Conservation (phyloP, 2,888 invertebrate genomes). For the Tipula confusa region DNA sequence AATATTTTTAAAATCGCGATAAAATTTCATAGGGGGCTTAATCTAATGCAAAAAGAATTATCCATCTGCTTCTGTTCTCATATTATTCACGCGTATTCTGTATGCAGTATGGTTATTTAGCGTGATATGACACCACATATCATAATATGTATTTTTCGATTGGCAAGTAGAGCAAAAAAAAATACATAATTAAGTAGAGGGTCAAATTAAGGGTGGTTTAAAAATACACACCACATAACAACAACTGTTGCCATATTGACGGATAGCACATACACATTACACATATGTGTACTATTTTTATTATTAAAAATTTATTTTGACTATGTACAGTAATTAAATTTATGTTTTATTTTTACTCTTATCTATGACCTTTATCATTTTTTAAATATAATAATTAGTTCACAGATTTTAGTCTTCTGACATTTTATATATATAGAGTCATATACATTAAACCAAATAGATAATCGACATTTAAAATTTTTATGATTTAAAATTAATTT, state of each 20-base stretch:
- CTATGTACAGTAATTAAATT: not conserved
- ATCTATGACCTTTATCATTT: constrained; percentile 3
- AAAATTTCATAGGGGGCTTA: not conserved
- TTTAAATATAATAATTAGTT: not conserved
- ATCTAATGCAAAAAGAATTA: not conserved
- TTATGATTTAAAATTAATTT: not conserved
- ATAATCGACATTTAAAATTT: not conserved
- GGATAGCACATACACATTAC: not conserved
- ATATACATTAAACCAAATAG: not conserved
- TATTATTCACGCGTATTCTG: too few species aligned
- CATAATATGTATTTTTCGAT: not conserved
- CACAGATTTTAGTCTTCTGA: not conserved
- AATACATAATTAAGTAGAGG: not conserved
- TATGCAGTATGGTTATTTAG: not conserved
- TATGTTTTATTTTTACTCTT: not conserved
- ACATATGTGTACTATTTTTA: not conserved
- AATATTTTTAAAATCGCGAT: not conserved
- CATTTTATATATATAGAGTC: not conserved
- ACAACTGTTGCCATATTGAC: not conserved
- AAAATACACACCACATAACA: not conserved
- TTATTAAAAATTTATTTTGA: not conserved
- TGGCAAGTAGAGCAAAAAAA: not conserved
- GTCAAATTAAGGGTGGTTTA: not conserved
- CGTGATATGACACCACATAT: not conserved
- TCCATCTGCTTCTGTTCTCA: not conserved